Base-by-base conservation (phyloP, 2,888 invertebrate species). In the Crocallis elinguaria region DNA sequence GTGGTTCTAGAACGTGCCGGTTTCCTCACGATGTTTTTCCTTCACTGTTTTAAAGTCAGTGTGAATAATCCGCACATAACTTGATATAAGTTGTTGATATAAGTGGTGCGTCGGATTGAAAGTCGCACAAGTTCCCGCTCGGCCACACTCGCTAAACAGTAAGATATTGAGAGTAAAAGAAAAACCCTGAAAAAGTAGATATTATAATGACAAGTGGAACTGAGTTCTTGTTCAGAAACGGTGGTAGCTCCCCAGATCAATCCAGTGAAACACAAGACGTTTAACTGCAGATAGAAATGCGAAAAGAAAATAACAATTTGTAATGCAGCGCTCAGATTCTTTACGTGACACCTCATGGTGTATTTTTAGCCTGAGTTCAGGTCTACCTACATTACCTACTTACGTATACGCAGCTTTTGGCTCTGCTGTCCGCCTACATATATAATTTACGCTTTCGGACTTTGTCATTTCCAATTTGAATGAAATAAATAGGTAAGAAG, bases 381-480 rank as follows among this genome's bases (percentile, higher is more conserved):
- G 17, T 42, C 41, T 19, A 41, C 45, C 36, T 9, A 45, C 51
- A 29, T 39, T 37, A 14, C 21, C 23, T 49, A 48, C 43, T 48
- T 42, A 30, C 17, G 44, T 50, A 38, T 49, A 54, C 46, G 37
- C 6, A 49, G 25, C 49, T 41, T 45, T 41, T 38, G 43, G 37
- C 8, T 25, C 36, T 39, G 29, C 17, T 33, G 49, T 49, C 49
- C 45, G 9, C 49, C 55, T 39, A 54, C 53, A 33, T 48, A 14
- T 13, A 39, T 29, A 43, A 54, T 43, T 54, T 54, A 43, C n/a
- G 42, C 4, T 32, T 38, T 42, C 5, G 19, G 21, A 43, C 48
- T 37, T 32, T 16, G 42, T 14, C 1, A 7, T 43, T 48, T 48
- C 37, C 43, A 43, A 59, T 58, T 63, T 46, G 2, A 41, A 36